These are phyloP conservation scores for Drosophila tropicalis DNA, from an alignment of 1,140 invertebrate species.

Conservation along the genomic window DNA sequence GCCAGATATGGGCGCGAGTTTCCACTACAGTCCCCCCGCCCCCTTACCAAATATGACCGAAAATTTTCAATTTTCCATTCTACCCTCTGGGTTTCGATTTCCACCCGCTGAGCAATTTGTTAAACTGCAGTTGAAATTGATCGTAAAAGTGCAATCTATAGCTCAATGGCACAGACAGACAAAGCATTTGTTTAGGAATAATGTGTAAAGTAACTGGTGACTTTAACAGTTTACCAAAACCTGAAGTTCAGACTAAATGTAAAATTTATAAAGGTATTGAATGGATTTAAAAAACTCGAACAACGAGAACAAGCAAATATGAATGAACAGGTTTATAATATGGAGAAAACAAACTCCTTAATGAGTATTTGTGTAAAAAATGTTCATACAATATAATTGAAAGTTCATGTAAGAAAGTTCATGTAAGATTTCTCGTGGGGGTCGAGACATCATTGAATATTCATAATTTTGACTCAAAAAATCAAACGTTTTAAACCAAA, in stretches of 20 bases:
- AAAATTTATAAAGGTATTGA: too few relatives aligned
- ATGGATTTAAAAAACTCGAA: too few relatives aligned
- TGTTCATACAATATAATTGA: too few relatives aligned
- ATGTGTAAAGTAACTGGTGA: neutral
- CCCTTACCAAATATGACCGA: neutral
- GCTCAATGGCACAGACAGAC: neutral
- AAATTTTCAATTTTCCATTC: slow-evolving; percentile 15
- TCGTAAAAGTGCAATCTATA: slow-evolving; percentile 2
- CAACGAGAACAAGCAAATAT: too few relatives aligned
- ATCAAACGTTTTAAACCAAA: too few relatives aligned
- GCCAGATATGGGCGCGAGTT: neutral
- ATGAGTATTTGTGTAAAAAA: too few relatives aligned
- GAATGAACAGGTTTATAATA: too few relatives aligned
- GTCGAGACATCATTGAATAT: neutral
- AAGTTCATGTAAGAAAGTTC: too few relatives aligned
- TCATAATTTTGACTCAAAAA: too few relatives aligned
- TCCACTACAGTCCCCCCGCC: neutral
- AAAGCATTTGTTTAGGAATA: neutral
- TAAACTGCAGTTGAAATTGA: slow-evolving; percentile 20
- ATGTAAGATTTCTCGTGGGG: too few relatives aligned
- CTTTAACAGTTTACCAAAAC: neutral
- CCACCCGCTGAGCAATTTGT: slow-evolving; percentile 18
- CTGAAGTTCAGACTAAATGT: too few relatives aligned
- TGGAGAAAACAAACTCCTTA: too few relatives aligned
- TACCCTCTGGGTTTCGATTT: neutral